phyloP scores from a whole-genome alignment of 2,888 invertebrate species.

The Isotomurus palustris region DNA sequence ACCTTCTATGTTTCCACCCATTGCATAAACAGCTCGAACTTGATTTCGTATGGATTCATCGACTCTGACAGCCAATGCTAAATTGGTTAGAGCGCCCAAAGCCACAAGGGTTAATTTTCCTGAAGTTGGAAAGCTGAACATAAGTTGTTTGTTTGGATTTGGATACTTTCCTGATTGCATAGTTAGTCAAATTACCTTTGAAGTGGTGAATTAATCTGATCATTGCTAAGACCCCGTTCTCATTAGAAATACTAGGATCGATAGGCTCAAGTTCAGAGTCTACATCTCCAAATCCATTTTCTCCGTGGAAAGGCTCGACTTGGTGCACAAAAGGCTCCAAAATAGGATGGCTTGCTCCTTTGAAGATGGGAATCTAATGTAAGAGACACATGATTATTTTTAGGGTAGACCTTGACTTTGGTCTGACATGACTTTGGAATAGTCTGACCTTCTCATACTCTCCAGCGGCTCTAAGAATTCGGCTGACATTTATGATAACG shows the following conservation, averaged over 20 bases:
- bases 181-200: no score
- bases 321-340: conserved; percentile 11
- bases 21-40: conserved; percentile 50
- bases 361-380: conserved; percentile 65
- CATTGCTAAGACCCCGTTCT: conserved; percentile 47
- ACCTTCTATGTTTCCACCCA: conserved; percentile 55
- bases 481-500: conserved; percentile 64
- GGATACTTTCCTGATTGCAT: neutral
- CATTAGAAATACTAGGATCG: conserved; percentile 42
- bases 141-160: neutral
- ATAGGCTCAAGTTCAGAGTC: conserved; percentile 33
- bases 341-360: conserved; percentile 55
- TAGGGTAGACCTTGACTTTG: no score
- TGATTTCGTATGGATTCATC: conserved; percentile 49
- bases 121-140: neutral
- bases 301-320: conserved; percentile 48
- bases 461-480: conserved; percentile 58
- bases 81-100: conserved; percentile 52
- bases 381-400: neutral
- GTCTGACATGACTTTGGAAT: neutral
- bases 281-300: conserved; percentile 50
- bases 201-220: conserved; percentile 42
- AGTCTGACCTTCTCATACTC: conserved; percentile 6
- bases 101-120: conserved; percentile 47
- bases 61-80: conserved; percentile 50